phyloP scores from a whole-genome alignment of 1,140 invertebrate genomes.

The Epicauta chinensis region DNA sequence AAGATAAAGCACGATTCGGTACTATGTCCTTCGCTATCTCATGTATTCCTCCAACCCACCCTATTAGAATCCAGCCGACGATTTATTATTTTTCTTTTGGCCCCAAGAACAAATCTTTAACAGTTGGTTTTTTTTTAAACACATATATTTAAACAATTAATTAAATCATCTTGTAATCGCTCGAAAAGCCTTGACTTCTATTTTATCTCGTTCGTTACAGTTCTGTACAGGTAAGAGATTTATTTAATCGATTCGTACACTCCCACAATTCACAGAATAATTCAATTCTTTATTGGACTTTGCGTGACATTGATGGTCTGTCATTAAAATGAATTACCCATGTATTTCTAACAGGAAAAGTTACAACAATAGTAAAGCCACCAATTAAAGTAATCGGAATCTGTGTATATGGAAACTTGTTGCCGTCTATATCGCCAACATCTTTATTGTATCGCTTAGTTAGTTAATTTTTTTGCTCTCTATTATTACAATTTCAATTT shows the following conservation, averaged over 20 bases:
- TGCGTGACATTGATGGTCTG: slow-evolving; percentile 6
- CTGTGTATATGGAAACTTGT: background rate
- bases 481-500: too few relatives aligned
- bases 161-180: too few relatives aligned
- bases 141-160: too few relatives aligned
- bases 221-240: too few relatives aligned
- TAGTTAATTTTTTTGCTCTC: too few relatives aligned
- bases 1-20: slow-evolving; percentile 26
- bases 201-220: too few relatives aligned
- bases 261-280: slow-evolving; percentile 7
- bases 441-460: too few relatives aligned
- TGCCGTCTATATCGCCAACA: background rate
- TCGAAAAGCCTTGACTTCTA: too few relatives aligned
- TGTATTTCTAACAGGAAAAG: background rate
- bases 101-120: background rate
- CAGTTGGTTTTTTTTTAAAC: background rate
- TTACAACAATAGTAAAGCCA: too few relatives aligned
- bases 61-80: background rate
- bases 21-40: slow-evolving; percentile 23
- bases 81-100: slow-evolving; percentile 11
- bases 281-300: slow-evolving; percentile 1
- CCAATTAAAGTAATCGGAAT: background rate
- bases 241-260: background rate
- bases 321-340: slow-evolving; percentile 1
- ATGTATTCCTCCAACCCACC: background rate